A percentile compares a stretch with the other conserved stretches of the same genome.
Conservation (phyloP, 2,888 invertebrate genomes). For the Petrophora chlorosata region DNA sequence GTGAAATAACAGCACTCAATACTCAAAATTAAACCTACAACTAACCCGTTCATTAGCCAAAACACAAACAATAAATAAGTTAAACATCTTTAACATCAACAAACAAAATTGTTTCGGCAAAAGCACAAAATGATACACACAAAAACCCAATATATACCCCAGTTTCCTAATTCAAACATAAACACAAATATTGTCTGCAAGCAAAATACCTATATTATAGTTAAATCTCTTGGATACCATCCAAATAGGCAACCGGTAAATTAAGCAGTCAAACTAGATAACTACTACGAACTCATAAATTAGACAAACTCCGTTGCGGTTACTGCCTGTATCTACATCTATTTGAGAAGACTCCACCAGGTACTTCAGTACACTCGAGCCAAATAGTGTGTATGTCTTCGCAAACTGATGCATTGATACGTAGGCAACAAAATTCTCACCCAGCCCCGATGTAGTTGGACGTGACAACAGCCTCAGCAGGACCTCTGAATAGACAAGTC, state of each 20-base stretch:
- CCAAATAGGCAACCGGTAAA: constrained; percentile 40
- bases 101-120: constrained; percentile 36
- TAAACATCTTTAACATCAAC: constrained; percentile 38
- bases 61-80: constrained; percentile 29
- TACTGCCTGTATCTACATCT: constrained; percentile 1
- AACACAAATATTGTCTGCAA: constrained; percentile 42
- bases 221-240: constrained; percentile 44
- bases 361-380: no score
- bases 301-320: constrained; percentile 22
- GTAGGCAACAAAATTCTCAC: constrained; percentile 74
- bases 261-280: constrained; percentile 22
- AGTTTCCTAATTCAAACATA: constrained; percentile 38
- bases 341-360: constrained; percentile 2
- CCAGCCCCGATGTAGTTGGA: constrained; percentile 96
- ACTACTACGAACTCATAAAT: constrained; percentile 15
- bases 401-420: constrained; percentile 51
- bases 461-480: constrained; percentile 96
- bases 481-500: constrained; percentile 95
- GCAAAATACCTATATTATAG: constrained; percentile 24
- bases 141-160: constrained; percentile 44
- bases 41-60: constrained; percentile 35
- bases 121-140: constrained; percentile 39
- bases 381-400: not conserved
- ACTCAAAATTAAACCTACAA: constrained; percentile 48
- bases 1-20: constrained; percentile 79